These are phyloP conservation scores for Zoanthus solanderi DNA, from an alignment of 92 coral and sea anemone genomes.

Conservation along the genomic window DNA sequence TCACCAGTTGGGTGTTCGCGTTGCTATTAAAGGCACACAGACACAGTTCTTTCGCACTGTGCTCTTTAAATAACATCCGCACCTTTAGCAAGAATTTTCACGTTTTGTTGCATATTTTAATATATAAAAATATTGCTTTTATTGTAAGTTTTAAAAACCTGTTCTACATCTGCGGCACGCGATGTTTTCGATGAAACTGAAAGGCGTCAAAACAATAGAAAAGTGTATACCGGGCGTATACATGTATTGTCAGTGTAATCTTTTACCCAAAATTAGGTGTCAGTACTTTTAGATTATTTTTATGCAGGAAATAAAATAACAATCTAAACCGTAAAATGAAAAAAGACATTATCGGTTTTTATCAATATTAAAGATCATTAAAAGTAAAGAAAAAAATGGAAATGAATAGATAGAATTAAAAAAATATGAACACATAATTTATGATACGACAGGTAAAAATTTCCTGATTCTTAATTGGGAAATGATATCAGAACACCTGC, in stretches of 20 bases:
- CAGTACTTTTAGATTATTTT: no score
- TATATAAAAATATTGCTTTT: neutral
- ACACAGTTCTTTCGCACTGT: no score
- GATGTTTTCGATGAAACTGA: neutral
- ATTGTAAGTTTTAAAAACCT: neutral
- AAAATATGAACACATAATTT: neutral
- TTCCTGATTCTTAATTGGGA: conserved; percentile 33
- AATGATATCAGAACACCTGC: conserved; percentile 42
- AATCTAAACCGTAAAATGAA: neutral
- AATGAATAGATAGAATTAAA: neutral
- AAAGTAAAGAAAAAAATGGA: no score
- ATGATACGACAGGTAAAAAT: neutral
- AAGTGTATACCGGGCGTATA: neutral
- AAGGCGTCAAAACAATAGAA: neutral
- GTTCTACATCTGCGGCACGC: neutral
- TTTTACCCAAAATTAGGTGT: no score
- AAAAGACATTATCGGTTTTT: neutral
- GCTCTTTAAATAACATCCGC: neutral
- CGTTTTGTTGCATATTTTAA: no score
- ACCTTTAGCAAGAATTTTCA: neutral
- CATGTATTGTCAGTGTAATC: neutral
- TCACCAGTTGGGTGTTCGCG: no score
- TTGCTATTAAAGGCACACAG: no score
- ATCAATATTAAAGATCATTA: neutral
- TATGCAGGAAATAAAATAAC: no score